Evolutionary conservation across 2,888 invertebrate species (phyloP).

Genomic region (Adelognathus sp.): DNA sequence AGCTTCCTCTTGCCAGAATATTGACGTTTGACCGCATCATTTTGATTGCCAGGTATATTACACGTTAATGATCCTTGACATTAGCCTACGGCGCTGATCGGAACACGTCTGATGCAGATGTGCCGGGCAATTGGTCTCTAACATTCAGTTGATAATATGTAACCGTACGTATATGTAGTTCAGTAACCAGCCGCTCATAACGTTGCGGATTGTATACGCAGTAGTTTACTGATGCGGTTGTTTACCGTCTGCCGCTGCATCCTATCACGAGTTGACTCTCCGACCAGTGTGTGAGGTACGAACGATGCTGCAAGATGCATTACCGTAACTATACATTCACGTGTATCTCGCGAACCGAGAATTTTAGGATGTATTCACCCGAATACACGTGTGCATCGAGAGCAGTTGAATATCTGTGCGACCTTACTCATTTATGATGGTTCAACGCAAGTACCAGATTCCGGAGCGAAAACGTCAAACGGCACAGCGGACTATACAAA

Average conservation of each 20-base stretch:
- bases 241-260: constrained; percentile 12
- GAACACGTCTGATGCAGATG: constrained; percentile 2
- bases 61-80: background rate
- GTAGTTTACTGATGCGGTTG: constrained; percentile 10
- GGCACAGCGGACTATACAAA: background rate
- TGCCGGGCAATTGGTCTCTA: constrained; percentile 3
- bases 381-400: background rate
- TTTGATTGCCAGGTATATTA: background rate
- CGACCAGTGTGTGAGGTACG: background rate
- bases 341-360: background rate
- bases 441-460: background rate
- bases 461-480: constrained; percentile 26
- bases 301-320: constrained; percentile 23
- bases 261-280: constrained; percentile 17
- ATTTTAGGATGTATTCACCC: background rate
- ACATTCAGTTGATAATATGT: background rate
- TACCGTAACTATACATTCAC: background rate
- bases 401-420: constrained; percentile 1
- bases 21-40: background rate
- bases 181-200: constrained; percentile 9
- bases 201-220: background rate
- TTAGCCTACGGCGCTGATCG: background rate
- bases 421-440: constrained; percentile 11
- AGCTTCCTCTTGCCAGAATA: too few relatives aligned
- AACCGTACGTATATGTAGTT: background rate